Evolutionary conservation across 2,797 vertebrate species (phyloP).

Genomic region (Poecilia velifera): DNA sequence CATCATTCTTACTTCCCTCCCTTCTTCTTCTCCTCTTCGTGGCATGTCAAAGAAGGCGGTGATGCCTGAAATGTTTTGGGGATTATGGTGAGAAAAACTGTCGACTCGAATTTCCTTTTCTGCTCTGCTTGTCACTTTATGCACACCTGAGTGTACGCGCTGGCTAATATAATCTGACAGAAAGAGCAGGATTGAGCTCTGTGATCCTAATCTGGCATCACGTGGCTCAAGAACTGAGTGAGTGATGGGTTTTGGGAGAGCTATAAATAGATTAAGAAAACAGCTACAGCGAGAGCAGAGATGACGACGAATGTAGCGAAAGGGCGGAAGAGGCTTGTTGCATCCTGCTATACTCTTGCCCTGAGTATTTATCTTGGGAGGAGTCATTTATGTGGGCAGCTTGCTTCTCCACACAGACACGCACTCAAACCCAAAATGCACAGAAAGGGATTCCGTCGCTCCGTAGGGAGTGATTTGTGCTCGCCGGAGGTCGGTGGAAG

Average conservation of each 20-base stretch:
- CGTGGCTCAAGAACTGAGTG: conserved; percentile 21
- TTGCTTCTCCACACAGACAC: conserved; percentile 51
- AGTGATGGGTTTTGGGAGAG: conserved; percentile 30
- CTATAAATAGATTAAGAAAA: conserved; percentile 13
- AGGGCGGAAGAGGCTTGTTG: conserved; percentile 49
- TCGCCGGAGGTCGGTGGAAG: conserved; percentile 62
- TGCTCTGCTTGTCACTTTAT: neutral
- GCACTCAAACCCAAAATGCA: conserved; percentile 59
- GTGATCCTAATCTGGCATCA: conserved; percentile 33
- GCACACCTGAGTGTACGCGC: conserved; percentile 1
- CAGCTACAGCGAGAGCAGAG: neutral
- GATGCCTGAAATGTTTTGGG: conserved; percentile 33
- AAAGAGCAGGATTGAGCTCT: conserved; percentile 9
- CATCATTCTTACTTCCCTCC: conserved; percentile 7
- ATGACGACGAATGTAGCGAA: conserved; percentile 12
- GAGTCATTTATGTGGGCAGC: conserved; percentile 61
- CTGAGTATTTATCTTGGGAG: conserved; percentile 59
- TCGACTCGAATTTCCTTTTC: conserved; percentile 12
- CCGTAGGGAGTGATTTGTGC: conserved; percentile 75
- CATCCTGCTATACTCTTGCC: conserved; percentile 48
- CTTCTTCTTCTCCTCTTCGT: conserved; percentile 1
- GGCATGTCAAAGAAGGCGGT: conserved; percentile 11
- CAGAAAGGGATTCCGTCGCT: conserved; percentile 63
- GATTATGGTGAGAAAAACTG: conserved; percentile 8
- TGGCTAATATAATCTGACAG: conserved; percentile 11